These are phyloP conservation scores for Vulpes lagopus DNA, from an alignment of 2,113 vertebrate species.

Conservation along the genomic window DNA sequence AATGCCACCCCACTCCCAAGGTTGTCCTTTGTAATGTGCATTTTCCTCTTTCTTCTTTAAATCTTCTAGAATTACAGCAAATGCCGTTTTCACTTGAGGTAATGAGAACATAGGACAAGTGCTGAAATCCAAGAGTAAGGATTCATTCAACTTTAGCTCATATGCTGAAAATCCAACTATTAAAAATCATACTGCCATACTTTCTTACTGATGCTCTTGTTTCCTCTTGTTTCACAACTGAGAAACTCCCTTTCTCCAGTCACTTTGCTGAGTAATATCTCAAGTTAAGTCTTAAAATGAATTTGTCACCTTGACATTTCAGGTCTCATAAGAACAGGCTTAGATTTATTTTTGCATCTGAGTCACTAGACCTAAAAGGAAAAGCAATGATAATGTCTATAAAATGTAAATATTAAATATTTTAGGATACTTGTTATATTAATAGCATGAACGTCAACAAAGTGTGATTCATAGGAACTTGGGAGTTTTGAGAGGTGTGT, in stretches of 20 bases:
- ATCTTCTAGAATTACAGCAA: background rate
- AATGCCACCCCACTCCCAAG: background rate
- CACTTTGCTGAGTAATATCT: background rate
- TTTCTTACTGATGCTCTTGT: background rate
- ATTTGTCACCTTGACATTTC: background rate
- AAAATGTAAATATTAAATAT: slow-evolving; percentile 33
- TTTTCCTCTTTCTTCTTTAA: background rate
- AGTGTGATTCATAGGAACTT: background rate
- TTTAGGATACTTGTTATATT: background rate
- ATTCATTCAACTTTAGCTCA: background rate
- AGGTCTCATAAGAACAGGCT: background rate
- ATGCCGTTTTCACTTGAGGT: background rate
- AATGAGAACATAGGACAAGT: background rate
- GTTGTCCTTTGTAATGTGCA: background rate
- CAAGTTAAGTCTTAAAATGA: background rate
- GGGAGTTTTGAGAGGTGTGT: background rate
- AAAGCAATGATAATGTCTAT: slow-evolving; percentile 11
- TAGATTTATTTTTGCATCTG: background rate
- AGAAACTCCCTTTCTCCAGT: background rate
- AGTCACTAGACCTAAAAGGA: background rate
- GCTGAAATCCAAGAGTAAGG: background rate
- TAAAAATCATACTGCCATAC: background rate
- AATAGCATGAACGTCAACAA: background rate
- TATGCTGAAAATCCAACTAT: background rate
- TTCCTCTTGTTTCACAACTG: background rate